phyloP scores from a whole-genome alignment of 2,888 invertebrate species.

The Oscheius myriophilus region DNA sequence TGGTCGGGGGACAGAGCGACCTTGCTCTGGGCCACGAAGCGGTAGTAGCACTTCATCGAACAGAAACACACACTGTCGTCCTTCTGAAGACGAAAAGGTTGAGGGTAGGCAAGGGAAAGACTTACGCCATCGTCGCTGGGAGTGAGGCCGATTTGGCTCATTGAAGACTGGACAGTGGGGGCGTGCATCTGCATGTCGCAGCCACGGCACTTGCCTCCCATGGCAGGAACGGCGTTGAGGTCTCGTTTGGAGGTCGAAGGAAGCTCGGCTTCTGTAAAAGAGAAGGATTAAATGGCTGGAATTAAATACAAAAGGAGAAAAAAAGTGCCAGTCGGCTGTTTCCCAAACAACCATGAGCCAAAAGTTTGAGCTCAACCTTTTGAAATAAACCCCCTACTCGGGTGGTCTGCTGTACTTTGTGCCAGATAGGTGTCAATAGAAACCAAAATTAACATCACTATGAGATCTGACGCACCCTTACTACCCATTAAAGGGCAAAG shows the following conservation, averaged over 20 bases:
- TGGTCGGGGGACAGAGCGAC: constrained; percentile 58
- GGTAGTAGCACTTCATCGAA: constrained; percentile 86
- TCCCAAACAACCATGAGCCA: no score
- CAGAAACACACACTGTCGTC: constrained; percentile 79
- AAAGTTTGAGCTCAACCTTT: no score
- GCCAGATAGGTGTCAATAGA: no score
- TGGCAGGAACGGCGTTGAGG: background rate
- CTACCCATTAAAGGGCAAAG: no score
- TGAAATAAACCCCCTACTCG: no score
- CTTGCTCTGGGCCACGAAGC: constrained; percentile 80
- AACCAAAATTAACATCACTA: no score
- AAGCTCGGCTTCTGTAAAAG: background rate
- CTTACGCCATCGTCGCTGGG: constrained; percentile 41
- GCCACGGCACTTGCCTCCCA: constrained; percentile 27
- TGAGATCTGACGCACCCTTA: no score
- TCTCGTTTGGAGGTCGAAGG: constrained; percentile 10
- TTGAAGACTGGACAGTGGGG: constrained; percentile 27
- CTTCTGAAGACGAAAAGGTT: constrained; percentile 35
- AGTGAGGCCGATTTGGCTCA: constrained; percentile 54
- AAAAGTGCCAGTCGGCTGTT: no score
- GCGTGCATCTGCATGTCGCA: constrained; percentile 27
- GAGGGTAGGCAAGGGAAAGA: no score
- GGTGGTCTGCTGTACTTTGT: no score
- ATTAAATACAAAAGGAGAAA: no score
- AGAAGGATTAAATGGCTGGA: no score